phyloP scores from a whole-genome alignment of 2,113 vertebrate species.

The Fulica atra region DNA sequence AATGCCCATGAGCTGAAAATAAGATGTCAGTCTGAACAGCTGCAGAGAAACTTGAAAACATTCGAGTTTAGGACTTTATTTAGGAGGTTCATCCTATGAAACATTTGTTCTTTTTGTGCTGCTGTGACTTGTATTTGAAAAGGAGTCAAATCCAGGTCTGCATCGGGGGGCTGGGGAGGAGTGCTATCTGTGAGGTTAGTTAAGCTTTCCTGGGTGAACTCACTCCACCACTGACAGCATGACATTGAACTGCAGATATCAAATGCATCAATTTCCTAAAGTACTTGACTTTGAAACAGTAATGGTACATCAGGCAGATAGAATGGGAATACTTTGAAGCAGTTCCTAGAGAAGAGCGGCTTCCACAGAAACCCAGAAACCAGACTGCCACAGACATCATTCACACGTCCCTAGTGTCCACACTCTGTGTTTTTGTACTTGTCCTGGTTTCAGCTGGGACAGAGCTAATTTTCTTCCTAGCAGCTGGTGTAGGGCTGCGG shows the following conservation, averaged over 20 bases:
- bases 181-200: not conserved
- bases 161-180: not conserved
- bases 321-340: slow-evolving; percentile 10
- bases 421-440: not conserved
- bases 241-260: slow-evolving; percentile 41
- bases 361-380: slow-evolving; percentile 19
- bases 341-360: slow-evolving; percentile 18
- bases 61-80: not conserved
- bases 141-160: slow-evolving; percentile 4
- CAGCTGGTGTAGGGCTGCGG: too few species aligned
- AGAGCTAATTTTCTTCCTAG: too few species aligned
- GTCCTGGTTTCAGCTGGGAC: too few species aligned
- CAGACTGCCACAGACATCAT: not conserved
- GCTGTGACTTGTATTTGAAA: slow-evolving; percentile 9
- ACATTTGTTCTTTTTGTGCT: not conserved
- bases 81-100: not conserved
- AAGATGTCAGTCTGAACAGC: not conserved
- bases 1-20: not conserved
- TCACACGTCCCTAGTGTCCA: not conserved
- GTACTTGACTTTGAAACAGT: slow-evolving; percentile 37
- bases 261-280: slow-evolving; percentile 58
- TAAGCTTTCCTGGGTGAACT: slow-evolving; percentile 42
- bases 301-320: slow-evolving; percentile 37
- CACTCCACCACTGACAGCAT: slow-evolving; percentile 16
- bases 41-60: not conserved